phyloP scores from a whole-genome alignment of 2,113 vertebrate genomes.

The Vulpes ferrilata region DNA sequence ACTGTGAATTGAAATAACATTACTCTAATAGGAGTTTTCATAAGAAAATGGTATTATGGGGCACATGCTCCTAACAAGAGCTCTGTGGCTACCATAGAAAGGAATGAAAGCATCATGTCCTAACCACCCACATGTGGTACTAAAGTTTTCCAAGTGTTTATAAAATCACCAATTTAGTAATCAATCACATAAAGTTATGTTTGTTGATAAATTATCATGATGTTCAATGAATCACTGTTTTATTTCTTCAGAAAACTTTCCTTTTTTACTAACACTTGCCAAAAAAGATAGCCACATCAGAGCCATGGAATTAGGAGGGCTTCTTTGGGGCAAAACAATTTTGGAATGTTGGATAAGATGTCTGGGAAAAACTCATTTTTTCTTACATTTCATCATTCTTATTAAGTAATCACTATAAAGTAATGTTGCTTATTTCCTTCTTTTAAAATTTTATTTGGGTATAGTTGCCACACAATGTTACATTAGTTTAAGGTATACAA shows the following conservation, averaged over 20 bases:
- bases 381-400: not conserved
- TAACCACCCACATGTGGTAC: not conserved
- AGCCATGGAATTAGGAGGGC: not conserved
- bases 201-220: not conserved
- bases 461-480: not conserved
- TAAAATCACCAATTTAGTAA: not conserved
- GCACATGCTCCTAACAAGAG: not conserved
- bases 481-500: not conserved
- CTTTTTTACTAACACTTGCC: not conserved
- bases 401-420: not conserved
- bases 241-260: not conserved
- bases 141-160: not conserved
- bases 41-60: not conserved
- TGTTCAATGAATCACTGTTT: not conserved
- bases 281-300: not conserved
- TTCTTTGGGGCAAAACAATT: not conserved
- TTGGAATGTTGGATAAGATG: not conserved
- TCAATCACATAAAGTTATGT: not conserved
- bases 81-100: not conserved
- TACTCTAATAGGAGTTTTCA: not conserved
- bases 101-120: not conserved
- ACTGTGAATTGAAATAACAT: constrained; percentile 38
- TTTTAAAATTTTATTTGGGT: not conserved
- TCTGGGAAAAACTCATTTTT: not conserved
- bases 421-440: not conserved